phyloP scores from a whole-genome alignment of 1,140 invertebrate genomes.

The Zaprionus davidi region DNA sequence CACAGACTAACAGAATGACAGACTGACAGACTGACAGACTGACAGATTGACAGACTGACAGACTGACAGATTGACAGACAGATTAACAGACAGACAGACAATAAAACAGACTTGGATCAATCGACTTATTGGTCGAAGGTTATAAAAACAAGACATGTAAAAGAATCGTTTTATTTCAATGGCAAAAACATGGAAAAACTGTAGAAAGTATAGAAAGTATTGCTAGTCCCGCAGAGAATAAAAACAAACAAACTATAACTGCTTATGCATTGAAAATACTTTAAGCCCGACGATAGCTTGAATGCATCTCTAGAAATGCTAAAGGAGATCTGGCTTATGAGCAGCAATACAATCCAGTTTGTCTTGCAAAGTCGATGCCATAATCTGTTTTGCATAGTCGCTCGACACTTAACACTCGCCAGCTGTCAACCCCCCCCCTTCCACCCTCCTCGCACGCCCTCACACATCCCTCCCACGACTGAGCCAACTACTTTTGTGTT shows the following conservation, averaged over 20 bases:
- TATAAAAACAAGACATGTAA: too few relatives aligned
- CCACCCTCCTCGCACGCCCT: background rate
- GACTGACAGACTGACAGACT: too few relatives aligned
- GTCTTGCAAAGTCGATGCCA: conserved; percentile 46
- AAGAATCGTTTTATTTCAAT: too few relatives aligned
- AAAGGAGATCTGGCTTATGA: conserved; percentile 4
- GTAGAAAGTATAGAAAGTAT: background rate
- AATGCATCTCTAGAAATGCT: background rate
- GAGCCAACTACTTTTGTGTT: background rate
- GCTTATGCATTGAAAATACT: background rate
- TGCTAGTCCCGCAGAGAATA: background rate
- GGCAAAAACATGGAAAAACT: background rate
- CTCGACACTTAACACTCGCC: conserved; percentile 47
- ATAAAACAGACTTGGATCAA: too few relatives aligned
- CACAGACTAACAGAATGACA: too few relatives aligned
- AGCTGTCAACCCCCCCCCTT: background rate
- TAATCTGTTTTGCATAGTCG: conserved; percentile 72
- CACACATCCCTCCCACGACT: background rate
- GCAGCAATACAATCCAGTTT: conserved; percentile 29
- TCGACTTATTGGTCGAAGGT: too few relatives aligned
- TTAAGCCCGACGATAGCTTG: background rate
- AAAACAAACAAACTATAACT: background rate
- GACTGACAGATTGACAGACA: too few relatives aligned
- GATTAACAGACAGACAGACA: too few relatives aligned
- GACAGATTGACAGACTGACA: too few relatives aligned